Evolutionary conservation across 2,888 invertebrate genomes (phyloP), one percentile per base, ranked within the genome.

Genomic region (Pollenia labialis): DNA sequence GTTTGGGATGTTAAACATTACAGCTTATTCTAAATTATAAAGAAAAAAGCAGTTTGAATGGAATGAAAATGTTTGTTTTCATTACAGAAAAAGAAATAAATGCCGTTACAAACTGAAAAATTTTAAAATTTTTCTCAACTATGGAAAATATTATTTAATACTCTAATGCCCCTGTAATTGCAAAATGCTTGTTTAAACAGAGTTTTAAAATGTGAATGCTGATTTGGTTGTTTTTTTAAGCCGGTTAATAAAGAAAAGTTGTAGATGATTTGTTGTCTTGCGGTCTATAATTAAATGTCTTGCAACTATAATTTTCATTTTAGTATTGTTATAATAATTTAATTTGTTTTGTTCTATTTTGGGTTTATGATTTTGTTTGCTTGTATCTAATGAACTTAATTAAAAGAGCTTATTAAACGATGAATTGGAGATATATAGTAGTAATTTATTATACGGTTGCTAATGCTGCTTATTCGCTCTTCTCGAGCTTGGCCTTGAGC

Each of bases 401-500:
- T 80, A 74, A 74, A 85, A 84, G 81, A 81, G 60, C 72, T 85
- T 85, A 71, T 72, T 85, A 81, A 80, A 83, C 40, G 68, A 69
- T 76, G 80, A 80, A 52, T 83, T 74, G 81, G 23, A 66, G 54
- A 72, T 48, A 60, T 62, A 66, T 40, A 69, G 72, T 72, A 81
- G 7, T 58, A 74, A 60, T 60, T 68, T 32, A 56, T 48, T 69
- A 66, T 32, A 48, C 40, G 68, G 48, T 48, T 72, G 50, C 42
- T 80, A 68, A 72, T 77, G 72, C 81, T 58, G 52, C 40, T 88
- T 88, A 89, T 42, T 88, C 44, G 52, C 46, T 32, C 71, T 87
- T 80, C 52, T 89, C 90, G 66, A 90, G 87, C 80, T 93, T 93
- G 76, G 90, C 91, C 88, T 96, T 97, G 74, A 97, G 94, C 46